Percentiles rank a stretch among this genome's conserved stretches.
Conservation (phyloP, 1,140 invertebrate genomes). For the Teleopsis dalmanni region DNA sequence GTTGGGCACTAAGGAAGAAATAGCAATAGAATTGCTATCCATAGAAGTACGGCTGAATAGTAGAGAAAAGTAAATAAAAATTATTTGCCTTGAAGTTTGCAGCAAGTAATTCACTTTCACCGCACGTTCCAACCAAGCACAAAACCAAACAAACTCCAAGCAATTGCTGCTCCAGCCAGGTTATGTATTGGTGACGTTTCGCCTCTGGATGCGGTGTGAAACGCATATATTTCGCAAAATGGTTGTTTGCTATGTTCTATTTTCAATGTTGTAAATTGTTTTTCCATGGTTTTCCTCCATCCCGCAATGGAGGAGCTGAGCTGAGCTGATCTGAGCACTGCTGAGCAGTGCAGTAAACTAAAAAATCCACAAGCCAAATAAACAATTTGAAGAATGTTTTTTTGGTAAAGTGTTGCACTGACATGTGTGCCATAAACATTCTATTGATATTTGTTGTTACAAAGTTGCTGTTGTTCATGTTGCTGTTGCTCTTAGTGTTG, state of each 20-base stretch:
- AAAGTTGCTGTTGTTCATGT: not conserved
- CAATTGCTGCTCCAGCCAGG: not conserved
- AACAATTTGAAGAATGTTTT: conserved; percentile 10
- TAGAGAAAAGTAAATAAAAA: not conserved
- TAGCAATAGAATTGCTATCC: not conserved
- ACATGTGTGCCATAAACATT: conserved; percentile 30
- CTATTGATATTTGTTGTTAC: conserved; percentile 25
- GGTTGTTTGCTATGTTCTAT: too few relatives aligned
- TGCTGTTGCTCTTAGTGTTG: not conserved
- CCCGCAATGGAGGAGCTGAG: not conserved
- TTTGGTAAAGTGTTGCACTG: conserved; percentile 7
- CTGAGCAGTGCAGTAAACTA: too few relatives aligned
- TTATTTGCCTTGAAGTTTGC: conserved; percentile 4
- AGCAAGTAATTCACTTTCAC: conserved; percentile 12
- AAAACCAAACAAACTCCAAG: not conserved
- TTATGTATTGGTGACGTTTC: not conserved
- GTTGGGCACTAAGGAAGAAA: not conserved
- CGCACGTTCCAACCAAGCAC: conserved; percentile 10
- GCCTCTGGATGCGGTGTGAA: not conserved
- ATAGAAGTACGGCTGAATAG: not conserved
- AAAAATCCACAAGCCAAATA: conserved; percentile 1
- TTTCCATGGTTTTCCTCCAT: too few relatives aligned
- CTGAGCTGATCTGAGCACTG: not conserved
- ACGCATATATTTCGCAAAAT: too few relatives aligned
- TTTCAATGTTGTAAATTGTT: too few relatives aligned